A percentile compares a stretch with the other conserved stretches of the same genome.
Evolutionary conservation across 2,113 vertebrate species (phyloP).

Genomic region (Megaleporinus macrocephalus): DNA sequence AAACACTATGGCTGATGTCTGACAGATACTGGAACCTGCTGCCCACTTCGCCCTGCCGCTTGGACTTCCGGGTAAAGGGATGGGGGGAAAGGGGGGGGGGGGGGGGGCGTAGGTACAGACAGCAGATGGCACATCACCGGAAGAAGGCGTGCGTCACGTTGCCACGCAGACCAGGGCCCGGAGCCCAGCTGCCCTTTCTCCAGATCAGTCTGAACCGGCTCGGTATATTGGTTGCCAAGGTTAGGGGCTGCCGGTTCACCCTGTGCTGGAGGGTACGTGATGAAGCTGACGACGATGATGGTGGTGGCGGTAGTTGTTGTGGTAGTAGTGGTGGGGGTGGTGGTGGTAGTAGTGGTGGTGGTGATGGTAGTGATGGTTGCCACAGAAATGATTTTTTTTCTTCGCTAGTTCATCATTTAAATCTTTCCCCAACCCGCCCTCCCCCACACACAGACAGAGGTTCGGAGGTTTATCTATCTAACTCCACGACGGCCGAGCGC

Average conservation of each 20-base stretch:
- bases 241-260: constrained; percentile 20
- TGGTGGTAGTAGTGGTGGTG: constrained; percentile 1
- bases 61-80: constrained; percentile 40
- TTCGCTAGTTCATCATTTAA: constrained; percentile 45
- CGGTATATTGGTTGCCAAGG: constrained; percentile 28
- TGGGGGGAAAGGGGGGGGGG: constrained; percentile 8
- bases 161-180: constrained; percentile 55
- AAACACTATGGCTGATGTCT: constrained; percentile 45
- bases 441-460: constrained; percentile 30
- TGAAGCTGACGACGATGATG: constrained; percentile 1
- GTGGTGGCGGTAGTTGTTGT: background rate
- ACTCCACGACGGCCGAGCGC: constrained; percentile 6
- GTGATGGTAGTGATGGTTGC: constrained; percentile 34
- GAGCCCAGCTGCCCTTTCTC: constrained; percentile 49
- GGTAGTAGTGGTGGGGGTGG: constrained; percentile 25
- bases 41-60: constrained; percentile 54
- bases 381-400: constrained; percentile 49
- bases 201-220: constrained; percentile 43
- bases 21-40: constrained; percentile 65
- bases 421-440: background rate
- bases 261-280: constrained; percentile 45
- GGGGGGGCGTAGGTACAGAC: constrained; percentile 50
- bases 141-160: constrained; percentile 68
- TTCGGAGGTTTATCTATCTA: constrained; percentile 37
- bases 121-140: constrained; percentile 75